Conservation (phyloP, 1,140 invertebrate species). For the Ceratina japonica region DNA sequence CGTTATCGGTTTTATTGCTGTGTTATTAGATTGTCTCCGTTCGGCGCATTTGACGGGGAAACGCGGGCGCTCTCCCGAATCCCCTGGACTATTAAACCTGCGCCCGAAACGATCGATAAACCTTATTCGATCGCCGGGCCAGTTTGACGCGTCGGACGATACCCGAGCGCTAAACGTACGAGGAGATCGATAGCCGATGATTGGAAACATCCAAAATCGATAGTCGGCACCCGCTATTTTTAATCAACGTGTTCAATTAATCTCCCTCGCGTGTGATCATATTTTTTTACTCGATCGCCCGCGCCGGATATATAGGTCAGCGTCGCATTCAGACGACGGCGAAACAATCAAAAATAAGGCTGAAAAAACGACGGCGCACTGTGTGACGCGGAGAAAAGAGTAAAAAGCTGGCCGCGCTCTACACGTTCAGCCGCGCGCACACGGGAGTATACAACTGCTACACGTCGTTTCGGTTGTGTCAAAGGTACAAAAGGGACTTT, state of each 20-base stretch:
- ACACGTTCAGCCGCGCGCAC: background rate
- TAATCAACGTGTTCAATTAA: background rate
- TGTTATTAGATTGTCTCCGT: background rate
- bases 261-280: background rate
- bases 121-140: background rate
- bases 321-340: background rate
- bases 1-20: too few species aligned
- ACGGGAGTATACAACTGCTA: too few species aligned
- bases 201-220: background rate
- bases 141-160: too few species aligned
- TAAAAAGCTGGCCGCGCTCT: background rate
- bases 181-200: background rate
- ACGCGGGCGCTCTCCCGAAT: background rate
- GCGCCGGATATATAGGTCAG: background rate
- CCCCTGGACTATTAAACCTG: background rate
- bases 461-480: background rate
- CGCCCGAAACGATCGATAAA: conserved; percentile 1
- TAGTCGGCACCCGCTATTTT: background rate
- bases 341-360: conserved; percentile 2
- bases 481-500: background rate
- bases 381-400: background rate
- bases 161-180: too few species aligned
- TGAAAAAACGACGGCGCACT: background rate
- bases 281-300: background rate
- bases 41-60: background rate